Conservation (phyloP, 2,797 vertebrate species). For the Balearica regulorum region DNA sequence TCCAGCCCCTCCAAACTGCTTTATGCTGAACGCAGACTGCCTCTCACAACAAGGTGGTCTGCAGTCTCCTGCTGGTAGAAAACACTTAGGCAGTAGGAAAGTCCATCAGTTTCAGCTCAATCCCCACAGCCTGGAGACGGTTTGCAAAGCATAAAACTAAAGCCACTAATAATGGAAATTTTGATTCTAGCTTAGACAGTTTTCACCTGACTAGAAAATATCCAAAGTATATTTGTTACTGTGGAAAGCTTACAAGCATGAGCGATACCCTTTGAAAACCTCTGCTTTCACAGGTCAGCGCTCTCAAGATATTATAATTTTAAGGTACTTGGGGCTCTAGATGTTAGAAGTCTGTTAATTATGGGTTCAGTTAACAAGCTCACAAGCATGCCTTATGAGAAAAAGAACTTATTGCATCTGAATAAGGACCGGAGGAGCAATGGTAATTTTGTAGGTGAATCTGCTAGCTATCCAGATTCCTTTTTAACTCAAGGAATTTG, state of each 20-base stretch:
- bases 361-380: conserved; percentile 6
- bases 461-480: background rate
- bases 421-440: background rate
- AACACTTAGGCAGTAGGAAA: background rate
- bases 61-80: background rate
- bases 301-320: background rate
- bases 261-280: background rate
- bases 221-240: background rate
- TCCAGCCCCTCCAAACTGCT: background rate
- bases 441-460: background rate
- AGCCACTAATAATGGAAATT: background rate
- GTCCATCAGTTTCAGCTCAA: background rate
- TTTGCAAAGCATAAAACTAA: background rate
- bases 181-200: background rate
- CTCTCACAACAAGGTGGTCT: background rate
- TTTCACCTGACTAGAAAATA: background rate
- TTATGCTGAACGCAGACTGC: background rate
- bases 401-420: background rate
- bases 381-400: background rate
- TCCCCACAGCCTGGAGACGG: background rate
- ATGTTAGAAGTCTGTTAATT: conserved; percentile 8
- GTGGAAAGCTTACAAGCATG: background rate
- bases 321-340: background rate
- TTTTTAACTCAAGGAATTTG: conserved; percentile 28
- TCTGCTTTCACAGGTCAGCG: background rate